Evolutionary conservation across 2,113 vertebrate genomes (phyloP), one percentile per base, ranked within the genome.

Genomic region (Myotis davidii): DNA sequence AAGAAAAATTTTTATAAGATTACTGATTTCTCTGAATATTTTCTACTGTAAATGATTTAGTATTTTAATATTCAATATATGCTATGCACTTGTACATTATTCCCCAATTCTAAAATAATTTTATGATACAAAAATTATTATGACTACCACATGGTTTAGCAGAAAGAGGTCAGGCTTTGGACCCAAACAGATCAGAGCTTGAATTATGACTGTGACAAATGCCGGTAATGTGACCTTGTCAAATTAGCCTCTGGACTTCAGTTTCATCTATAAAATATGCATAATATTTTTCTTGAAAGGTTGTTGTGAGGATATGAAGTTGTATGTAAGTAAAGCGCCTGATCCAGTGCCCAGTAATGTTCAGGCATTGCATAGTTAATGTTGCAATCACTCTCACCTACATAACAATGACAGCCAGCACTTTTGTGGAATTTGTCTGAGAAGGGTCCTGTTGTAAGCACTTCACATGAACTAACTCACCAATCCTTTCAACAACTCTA

Each of bases 1-100:
- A 64, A 59, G 17, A 56, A 1, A 88, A 84, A 18, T 77, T 50
- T 72, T 81, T 34, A 78, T 64, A 42, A 2, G 3, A 69, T 77
- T 48, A 91, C 3, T 94, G 13, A 72, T 79, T 81, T 94, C 42
- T 85, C 12, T 83, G 29, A 70, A 45, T 86, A 69, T 89, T 76
- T 91, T 65, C 16, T 72, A 70, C 59, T 81, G 21, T 74, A 78
- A 34, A 37, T 81, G 54, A 84, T 67, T 50, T 39, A 81, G n/a
- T 83, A 59, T 45, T 96, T 52, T 54, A 72, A 61, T 74, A 94
- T 67, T 89, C 20, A 70, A 23, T 78, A 88, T 69, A 52, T 37
- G 54, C 21, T 69, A 34, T 64, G 25, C 5, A 64, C 74, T 94
- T 81, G 6, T 64, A 90, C 81, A 76, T 5, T 93, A 12, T 11